Conservation (phyloP, 1,140 invertebrate genomes). For the Diabrotica virgifera region DNA sequence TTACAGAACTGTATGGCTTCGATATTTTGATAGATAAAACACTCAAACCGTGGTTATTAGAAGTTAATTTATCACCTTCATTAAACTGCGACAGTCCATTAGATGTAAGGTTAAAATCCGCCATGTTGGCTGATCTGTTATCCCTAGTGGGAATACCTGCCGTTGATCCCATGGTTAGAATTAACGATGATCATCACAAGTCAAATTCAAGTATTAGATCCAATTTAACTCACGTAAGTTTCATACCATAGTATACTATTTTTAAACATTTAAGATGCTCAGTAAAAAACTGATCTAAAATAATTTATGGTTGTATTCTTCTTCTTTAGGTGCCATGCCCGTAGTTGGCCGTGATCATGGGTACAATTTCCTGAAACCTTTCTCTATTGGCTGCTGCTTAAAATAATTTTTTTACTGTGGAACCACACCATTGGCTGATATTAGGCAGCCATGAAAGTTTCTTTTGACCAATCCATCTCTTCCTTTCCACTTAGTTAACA, state of each 20-base stretch:
- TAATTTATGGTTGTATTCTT: too few relatives aligned
- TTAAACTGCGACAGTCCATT: conserved; percentile 89
- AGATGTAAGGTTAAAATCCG: conserved; percentile 89
- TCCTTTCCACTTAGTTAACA: too few relatives aligned
- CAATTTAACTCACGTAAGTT: conserved; percentile 30
- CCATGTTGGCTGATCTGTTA: conserved; percentile 84
- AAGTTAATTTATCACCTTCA: conserved; percentile 91
- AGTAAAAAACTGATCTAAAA: too few relatives aligned
- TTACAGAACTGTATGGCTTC: conserved; percentile 90
- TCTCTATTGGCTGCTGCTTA: too few relatives aligned
- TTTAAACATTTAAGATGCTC: neutral
- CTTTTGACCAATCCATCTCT: too few relatives aligned
- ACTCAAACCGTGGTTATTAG: conserved; percentile 89
- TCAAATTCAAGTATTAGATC: conserved; percentile 12
- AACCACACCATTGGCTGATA: too few relatives aligned
- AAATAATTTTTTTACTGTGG: too few relatives aligned
- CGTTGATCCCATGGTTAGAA: conserved; percentile 64
- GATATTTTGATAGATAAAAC: conserved; percentile 90
- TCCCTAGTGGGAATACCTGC: conserved; percentile 85
- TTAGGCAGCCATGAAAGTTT: too few relatives aligned
- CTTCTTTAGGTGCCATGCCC: too few relatives aligned
- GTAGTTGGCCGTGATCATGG: too few relatives aligned
- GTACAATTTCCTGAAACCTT: too few relatives aligned
- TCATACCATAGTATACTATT: neutral
- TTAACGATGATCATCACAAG: conserved; percentile 29